Evolutionary conservation across 2,113 vertebrate species (phyloP), one percentile per base, ranked within the genome.

Genomic region (Colistium nudipinnis): DNA sequence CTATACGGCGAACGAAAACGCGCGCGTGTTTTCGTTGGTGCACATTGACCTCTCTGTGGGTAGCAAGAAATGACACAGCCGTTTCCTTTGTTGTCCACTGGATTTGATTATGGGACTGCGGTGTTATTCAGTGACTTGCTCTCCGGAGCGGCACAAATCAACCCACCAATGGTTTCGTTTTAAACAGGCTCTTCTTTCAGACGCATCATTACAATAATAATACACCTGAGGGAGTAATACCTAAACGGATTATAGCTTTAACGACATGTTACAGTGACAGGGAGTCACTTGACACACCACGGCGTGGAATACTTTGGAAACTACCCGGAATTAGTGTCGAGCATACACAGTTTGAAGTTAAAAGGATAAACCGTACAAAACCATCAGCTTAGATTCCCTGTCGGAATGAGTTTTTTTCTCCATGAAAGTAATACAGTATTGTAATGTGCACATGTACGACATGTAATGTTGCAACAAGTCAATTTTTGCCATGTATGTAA

Each of bases 241-340:
- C 13, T 51, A 25, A 19, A 17, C 36, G 38, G 56, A 79, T 53
- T 66, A n/a, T 41, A 70, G 47, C 17, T 56, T 35, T 43, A 69
- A 55, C 20, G 39, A n/a, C 3, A n/a, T 30, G 19, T 24, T 27
- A 56, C 2, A 3, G 36, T 11, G 33, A 44, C 19, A 31, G 11
- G 56, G 75, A 74, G 62, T 63, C 41, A 62, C 27, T 76, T 57
- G 61, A 47, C 71, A 68, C 47, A 70, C 41, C 12, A 33, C n/a
- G 11, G 39, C 14, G 9, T 47, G 51, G 31, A 16, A 49, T 56
- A 30, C 62, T 61, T 62, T 59, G 20, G 60, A 59, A 71, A 75
- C 67, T 48, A 31, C 6, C 25, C 1, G 13, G 4, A 31, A 56
- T 36, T 5, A 67, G 53, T 47, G 30, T 31, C 43, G 78, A 78